A percentile compares a stretch with the other conserved stretches of the same genome.
These are phyloP conservation scores for Pseudopleuronectes americanus DNA, from an alignment of 2,797 vertebrate species.

Conservation along the genomic window DNA sequence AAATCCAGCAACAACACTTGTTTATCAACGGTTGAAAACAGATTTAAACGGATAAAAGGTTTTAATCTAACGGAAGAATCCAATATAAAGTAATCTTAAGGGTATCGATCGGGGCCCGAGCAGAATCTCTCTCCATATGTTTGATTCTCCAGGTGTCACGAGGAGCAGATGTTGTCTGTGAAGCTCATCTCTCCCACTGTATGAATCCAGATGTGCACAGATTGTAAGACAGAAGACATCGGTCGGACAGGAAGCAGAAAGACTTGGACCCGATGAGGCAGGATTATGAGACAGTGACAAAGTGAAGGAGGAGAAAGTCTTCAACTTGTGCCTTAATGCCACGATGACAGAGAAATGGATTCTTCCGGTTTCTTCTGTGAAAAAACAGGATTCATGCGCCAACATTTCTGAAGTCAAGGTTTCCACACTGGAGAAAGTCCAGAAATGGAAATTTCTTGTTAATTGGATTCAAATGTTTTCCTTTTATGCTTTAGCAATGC, in stretches of 20 bases:
- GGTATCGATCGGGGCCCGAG: slow-evolving; percentile 21
- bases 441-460: slow-evolving; percentile 25
- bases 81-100: neutral
- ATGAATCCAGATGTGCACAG: slow-evolving; percentile 25
- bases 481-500: slow-evolving; percentile 24
- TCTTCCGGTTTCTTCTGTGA: slow-evolving; percentile 19
- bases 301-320: slow-evolving; percentile 33
- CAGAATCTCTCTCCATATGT: slow-evolving; percentile 4
- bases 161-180: slow-evolving; percentile 15
- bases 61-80: slow-evolving; percentile 6
- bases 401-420: slow-evolving; percentile 10
- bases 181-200: slow-evolving; percentile 15
- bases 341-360: slow-evolving; percentile 43
- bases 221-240: slow-evolving; percentile 1
- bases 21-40: neutral
- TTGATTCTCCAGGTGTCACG: slow-evolving; percentile 17
- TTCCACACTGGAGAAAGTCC: slow-evolving; percentile 16
- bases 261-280: neutral
- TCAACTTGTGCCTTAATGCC: slow-evolving; percentile 29
- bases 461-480: slow-evolving; percentile 10
- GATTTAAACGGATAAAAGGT: neutral
- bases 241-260: slow-evolving; percentile 8
- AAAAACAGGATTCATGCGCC: slow-evolving; percentile 26
- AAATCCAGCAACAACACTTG: neutral
- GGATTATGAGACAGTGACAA: slow-evolving; percentile 25